phyloP scores from a whole-genome alignment of 2,888 invertebrate genomes.

The Kryphioiulus occultus region DNA sequence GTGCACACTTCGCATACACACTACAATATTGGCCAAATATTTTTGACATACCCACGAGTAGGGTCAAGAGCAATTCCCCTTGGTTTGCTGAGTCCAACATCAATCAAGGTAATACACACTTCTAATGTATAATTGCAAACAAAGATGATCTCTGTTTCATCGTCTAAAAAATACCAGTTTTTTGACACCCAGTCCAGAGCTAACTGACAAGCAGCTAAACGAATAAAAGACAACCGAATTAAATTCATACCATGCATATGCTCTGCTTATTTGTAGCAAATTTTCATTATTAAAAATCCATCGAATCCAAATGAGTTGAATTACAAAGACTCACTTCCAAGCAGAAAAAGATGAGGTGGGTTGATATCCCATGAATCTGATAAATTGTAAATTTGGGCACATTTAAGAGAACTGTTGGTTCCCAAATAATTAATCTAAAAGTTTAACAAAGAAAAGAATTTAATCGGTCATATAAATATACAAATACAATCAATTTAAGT shows the following conservation, averaged over 20 bases:
- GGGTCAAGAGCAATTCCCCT: constrained; percentile 82
- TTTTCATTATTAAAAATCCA: neutral
- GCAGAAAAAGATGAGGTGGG: constrained; percentile 70
- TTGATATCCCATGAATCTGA: constrained; percentile 69
- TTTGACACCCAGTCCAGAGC: constrained; percentile 84
- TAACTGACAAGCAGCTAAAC: constrained; percentile 75
- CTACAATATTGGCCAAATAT: neutral
- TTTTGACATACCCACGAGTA: constrained; percentile 68
- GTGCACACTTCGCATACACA: neutral
- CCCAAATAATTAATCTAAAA: constrained; percentile 39
- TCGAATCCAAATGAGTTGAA: neutral
- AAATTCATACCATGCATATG: neutral
- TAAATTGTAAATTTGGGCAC: constrained; percentile 73
- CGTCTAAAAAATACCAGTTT: constrained; percentile 86
- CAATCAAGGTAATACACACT: constrained; percentile 75
- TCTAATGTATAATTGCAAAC: constrained; percentile 72
- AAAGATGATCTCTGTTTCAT: constrained; percentile 73
- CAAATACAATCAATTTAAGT: neutral
- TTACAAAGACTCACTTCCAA: constrained; percentile 68
- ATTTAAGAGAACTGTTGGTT: constrained; percentile 66
- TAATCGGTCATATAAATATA: neutral
- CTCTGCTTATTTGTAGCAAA: neutral
- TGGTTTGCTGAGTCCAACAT: constrained; percentile 73
- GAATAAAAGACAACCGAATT: neutral
- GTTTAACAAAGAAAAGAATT: neutral